Conservation (phyloP, 2,113 vertebrate genomes). For the Taxidea taxus region DNA sequence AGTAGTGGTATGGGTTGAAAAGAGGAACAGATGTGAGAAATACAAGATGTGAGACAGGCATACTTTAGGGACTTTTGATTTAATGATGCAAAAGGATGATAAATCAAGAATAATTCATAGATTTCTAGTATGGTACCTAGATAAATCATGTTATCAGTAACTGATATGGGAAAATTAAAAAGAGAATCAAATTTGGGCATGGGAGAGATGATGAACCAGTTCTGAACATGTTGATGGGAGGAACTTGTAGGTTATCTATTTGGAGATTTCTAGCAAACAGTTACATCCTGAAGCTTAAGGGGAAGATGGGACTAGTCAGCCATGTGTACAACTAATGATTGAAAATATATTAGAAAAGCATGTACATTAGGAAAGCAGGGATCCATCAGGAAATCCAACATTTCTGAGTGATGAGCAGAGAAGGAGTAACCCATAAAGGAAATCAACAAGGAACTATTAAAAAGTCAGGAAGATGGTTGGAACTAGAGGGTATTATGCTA, state of each 20-base stretch:
- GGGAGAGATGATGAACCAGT: background rate
- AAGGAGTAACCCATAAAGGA: background rate
- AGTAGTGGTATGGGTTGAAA: background rate
- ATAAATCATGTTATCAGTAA: background rate
- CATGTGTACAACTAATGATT: background rate
- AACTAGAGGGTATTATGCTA: background rate
- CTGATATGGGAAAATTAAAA: background rate
- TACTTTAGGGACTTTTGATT: background rate
- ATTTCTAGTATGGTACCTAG: background rate
- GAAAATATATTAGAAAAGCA: background rate
- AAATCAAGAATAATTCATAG: background rate
- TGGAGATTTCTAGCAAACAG: background rate
- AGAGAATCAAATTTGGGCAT: background rate
- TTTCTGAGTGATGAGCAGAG: background rate
- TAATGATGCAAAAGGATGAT: background rate
- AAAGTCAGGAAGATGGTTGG: background rate
- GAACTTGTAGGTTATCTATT: background rate
- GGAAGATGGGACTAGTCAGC: background rate
- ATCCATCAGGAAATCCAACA: background rate
- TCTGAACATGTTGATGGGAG: background rate
- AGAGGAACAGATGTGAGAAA: background rate
- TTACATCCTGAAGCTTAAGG: background rate
- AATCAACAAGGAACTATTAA: background rate
- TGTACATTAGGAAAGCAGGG: background rate
- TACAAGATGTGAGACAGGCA: background rate